Evolutionary conservation across 2,888 invertebrate genomes (phyloP).

Genomic region (Xestoiulus laeticollis): DNA sequence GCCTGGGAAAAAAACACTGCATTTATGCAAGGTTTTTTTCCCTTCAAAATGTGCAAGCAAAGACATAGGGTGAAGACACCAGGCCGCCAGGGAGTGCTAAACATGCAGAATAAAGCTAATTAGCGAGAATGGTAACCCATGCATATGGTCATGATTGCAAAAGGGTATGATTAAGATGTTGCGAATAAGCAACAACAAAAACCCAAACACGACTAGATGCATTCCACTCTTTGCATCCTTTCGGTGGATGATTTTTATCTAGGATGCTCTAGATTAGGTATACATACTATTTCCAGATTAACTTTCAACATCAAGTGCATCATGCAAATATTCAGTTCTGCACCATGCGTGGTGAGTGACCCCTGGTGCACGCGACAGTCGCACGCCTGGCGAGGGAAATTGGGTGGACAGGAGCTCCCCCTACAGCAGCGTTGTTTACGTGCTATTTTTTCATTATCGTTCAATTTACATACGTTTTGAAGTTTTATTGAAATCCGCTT

Average conservation of each 20-base stretch:
- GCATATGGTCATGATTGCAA: no score
- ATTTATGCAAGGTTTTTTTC: no score
- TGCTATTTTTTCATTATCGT: not conserved
- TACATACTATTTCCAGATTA: not conserved
- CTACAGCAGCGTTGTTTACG: not conserved
- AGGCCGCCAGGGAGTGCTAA: no score
- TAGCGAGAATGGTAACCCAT: no score
- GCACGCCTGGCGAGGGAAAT: not conserved
- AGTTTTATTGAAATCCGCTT: slow-evolving; percentile 41
- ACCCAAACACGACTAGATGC: no score
- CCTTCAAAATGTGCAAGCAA: no score
- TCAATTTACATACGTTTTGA: slow-evolving; percentile 30
- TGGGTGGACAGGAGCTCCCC: not conserved
- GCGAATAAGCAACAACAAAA: no score
- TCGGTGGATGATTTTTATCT: not conserved
- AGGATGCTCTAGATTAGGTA: not conserved
- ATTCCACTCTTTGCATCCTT: not conserved
- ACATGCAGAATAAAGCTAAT: no score
- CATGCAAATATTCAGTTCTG: not conserved
- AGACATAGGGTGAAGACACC: no score
- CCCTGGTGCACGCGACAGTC: slow-evolving; percentile 30
- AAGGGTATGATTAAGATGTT: no score
- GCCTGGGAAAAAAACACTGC: no score
- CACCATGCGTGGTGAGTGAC: not conserved
- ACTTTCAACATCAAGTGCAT: not conserved